Evolutionary conservation across 2,888 invertebrate genomes (phyloP), one percentile per base, ranked within the genome.

Genomic region (Fragum whitleyi): DNA sequence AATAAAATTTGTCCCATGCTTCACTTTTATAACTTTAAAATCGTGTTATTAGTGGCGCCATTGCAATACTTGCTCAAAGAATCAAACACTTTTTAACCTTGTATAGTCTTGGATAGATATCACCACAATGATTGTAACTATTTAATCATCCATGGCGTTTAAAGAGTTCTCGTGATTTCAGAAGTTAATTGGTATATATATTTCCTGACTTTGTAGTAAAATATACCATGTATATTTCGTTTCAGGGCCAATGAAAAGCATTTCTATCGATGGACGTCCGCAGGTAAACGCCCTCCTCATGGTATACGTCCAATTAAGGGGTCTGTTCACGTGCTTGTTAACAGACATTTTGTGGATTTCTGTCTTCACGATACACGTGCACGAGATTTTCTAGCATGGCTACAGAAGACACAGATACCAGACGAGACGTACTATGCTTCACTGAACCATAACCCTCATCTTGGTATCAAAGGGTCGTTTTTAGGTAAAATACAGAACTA

Each of bases 361-460:
- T 76, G 86, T 23, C 75, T 91, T 14, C 68, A 86, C 69, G 83
- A 87, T 62, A 19, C 76, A 2, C 74, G 75, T 19, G 83, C 90
- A 9, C 61, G 65, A 28, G 88, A 89, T 28, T 87, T 92, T 23
- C 75, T 88, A 14, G 80, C 86, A 16, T 92, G 91, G 91, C 79
- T 90, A 70, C 76, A 75, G 39, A 87, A 88, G 55, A 90, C 90
- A 9, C 68, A 86, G 3, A 82, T 87, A 7, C 88, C 91, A 0
- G 92, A 92, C 51, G 92, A 92, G 72, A 88, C 89, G 21, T 91
- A 87, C 74, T 92, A 90, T 79, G 72, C 90, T 0, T 88, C 92
- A 0, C 71, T 92, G n/a, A 91, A 91, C 75, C 88, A 90, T 74
- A 91, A 90, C 74, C 86, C 89, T 16, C 86, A 87, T 47, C 77